Evolutionary conservation across 2,113 vertebrate genomes (phyloP).

Genomic region (Hippolais icterina): DNA sequence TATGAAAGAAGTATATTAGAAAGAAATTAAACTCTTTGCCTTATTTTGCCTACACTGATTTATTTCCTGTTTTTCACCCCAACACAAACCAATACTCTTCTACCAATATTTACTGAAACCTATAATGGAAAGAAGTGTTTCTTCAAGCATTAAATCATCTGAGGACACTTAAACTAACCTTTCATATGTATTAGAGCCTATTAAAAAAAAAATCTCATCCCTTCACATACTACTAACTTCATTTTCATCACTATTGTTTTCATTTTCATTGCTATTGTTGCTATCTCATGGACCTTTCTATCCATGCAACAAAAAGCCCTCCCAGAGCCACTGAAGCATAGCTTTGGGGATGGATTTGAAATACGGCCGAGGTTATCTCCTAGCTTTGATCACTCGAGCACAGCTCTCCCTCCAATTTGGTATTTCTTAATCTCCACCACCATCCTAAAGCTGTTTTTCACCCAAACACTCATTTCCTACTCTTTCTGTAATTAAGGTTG

Average conservation of each 20-base stretch:
- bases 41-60: background rate
- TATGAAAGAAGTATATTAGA: background rate
- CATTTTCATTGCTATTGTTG: background rate
- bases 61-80: background rate
- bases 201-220: background rate
- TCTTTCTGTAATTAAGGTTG: slow-evolving; percentile 4
- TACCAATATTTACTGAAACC: background rate
- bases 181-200: background rate
- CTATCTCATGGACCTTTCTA: background rate
- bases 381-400: background rate
- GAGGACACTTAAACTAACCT: background rate
- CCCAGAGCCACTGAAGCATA: background rate
- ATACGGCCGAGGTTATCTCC: background rate
- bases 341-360: background rate
- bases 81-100: background rate
- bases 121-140: background rate
- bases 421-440: background rate
- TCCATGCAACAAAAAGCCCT: background rate
- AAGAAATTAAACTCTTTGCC: background rate
- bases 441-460: slow-evolving; percentile 14
- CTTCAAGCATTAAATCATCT: background rate
- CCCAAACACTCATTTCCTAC: slow-evolving; percentile 14
- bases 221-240: background rate
- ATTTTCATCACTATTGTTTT: background rate
- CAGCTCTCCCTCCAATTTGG: background rate